Percentiles rank a stretch among this genome's conserved stretches.
Evolutionary conservation across 1,140 invertebrate species (phyloP).

Genomic region (Trichoplusia ni): DNA sequence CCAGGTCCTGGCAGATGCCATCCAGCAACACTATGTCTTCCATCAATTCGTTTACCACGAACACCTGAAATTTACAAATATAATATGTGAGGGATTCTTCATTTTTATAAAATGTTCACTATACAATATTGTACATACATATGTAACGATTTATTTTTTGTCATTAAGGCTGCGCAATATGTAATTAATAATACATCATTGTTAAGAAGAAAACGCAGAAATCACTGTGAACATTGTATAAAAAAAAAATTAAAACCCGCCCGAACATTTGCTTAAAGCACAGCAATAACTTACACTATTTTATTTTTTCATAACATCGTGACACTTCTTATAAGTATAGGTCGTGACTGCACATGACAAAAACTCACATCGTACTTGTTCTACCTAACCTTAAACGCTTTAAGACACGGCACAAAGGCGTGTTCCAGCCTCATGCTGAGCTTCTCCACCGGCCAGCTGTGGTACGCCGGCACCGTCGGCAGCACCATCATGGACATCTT

Average conservation of each 20-base stretch:
- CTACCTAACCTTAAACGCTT: constrained; percentile 67
- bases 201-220: too few species aligned
- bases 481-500: constrained; percentile 68
- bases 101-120: neutral
- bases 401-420: constrained; percentile 70
- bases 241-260: too few species aligned
- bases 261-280: too few species aligned
- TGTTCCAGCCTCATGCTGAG: constrained; percentile 73
- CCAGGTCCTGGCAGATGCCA: constrained; percentile 70
- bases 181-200: too few species aligned
- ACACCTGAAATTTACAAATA: constrained; percentile 47
- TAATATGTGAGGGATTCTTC: neutral
- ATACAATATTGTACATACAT: neutral
- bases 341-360: too few species aligned
- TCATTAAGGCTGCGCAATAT: too few species aligned
- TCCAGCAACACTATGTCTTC: constrained; percentile 72
- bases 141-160: too few species aligned
- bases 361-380: too few species aligned
- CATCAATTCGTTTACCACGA: constrained; percentile 73
- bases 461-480: constrained; percentile 65
- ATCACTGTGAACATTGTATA: neutral
- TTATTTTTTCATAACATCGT: too few species aligned
- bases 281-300: too few species aligned
- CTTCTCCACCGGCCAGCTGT: constrained; percentile 60
- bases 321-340: too few species aligned